These are phyloP conservation scores for Gymnothorax javanicus DNA, from an alignment of 2,797 vertebrate species.

Conservation along the genomic window DNA sequence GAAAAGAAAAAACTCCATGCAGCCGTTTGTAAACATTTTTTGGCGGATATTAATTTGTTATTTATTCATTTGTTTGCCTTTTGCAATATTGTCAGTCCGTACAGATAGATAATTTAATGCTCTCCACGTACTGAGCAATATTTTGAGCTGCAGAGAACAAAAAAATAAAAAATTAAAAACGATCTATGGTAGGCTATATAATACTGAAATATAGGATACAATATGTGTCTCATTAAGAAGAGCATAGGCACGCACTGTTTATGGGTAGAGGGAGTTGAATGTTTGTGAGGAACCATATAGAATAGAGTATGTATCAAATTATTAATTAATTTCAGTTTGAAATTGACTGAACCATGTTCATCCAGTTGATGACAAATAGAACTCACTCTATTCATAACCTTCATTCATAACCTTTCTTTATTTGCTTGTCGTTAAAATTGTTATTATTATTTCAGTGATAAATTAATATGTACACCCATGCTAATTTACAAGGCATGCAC, in stretches of 20 bases:
- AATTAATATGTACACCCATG: neutral
- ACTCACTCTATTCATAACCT: neutral
- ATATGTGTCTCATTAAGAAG: neutral
- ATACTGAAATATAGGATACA: neutral
- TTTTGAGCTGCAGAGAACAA: too few species aligned
- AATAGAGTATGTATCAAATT: neutral
- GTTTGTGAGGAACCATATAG: neutral
- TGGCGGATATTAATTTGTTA: too few species aligned
- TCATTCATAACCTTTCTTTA: neutral
- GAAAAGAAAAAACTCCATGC: too few species aligned
- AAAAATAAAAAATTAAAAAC: too few species aligned
- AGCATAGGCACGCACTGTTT: neutral
- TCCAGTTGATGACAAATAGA: neutral
- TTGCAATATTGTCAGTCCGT: too few species aligned
- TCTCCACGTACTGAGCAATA: too few species aligned
- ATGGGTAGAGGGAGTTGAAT: neutral
- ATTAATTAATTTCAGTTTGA: too few species aligned
- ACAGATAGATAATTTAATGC: too few species aligned
- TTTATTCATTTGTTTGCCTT: too few species aligned
- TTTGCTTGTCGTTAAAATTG: too few species aligned
- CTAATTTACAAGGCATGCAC: neutral
- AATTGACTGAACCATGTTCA: neutral
- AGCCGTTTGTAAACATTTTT: too few species aligned
- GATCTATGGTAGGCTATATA: slow-evolving; percentile 2
- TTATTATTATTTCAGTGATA: neutral